These are phyloP conservation scores for Drosophila lutescens DNA, from an alignment of 2,888 invertebrate species.

Conservation along the genomic window DNA sequence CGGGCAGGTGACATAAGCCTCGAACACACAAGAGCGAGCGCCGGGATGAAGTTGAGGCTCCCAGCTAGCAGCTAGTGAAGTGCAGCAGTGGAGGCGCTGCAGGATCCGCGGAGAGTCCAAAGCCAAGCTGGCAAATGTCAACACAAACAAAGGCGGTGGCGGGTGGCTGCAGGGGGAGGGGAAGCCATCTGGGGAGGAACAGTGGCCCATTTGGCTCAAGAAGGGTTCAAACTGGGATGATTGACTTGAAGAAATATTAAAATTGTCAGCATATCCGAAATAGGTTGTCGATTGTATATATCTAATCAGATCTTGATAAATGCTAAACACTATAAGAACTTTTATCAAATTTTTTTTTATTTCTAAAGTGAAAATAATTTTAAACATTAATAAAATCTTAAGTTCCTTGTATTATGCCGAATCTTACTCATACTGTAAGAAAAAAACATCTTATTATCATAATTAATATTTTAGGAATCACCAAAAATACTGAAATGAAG, in stretches of 20 bases:
- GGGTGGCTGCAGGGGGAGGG: neutral
- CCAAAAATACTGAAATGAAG: too few relatives aligned
- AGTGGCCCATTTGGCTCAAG: slow-evolving; percentile 13
- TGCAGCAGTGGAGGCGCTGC: slow-evolving; percentile 23
- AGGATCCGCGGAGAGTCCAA: slow-evolving; percentile 37
- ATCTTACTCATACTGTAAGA: too few relatives aligned
- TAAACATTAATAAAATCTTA: too few relatives aligned
- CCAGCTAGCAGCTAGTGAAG: slow-evolving; percentile 33
- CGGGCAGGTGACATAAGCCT: slow-evolving; percentile 31
- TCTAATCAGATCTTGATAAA: too few relatives aligned
- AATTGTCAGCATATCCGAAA: neutral
- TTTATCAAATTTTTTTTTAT: too few relatives aligned
- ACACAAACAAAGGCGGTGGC: slow-evolving; percentile 66
- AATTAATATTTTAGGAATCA: too few relatives aligned
- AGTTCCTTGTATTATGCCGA: too few relatives aligned
- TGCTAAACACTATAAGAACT: too few relatives aligned
- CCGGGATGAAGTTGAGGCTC: slow-evolving; percentile 30
- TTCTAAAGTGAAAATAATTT: too few relatives aligned
- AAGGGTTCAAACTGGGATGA: neutral
- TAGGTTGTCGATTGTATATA: too few relatives aligned
- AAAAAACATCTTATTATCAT: too few relatives aligned
- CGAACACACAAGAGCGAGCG: slow-evolving; percentile 28
- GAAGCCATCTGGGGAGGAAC: slow-evolving; percentile 10
- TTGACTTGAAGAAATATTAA: neutral
- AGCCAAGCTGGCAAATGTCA: slow-evolving; percentile 74